Conservation (phyloP, 2,888 invertebrate species). For the Hemaris fuciformis region DNA sequence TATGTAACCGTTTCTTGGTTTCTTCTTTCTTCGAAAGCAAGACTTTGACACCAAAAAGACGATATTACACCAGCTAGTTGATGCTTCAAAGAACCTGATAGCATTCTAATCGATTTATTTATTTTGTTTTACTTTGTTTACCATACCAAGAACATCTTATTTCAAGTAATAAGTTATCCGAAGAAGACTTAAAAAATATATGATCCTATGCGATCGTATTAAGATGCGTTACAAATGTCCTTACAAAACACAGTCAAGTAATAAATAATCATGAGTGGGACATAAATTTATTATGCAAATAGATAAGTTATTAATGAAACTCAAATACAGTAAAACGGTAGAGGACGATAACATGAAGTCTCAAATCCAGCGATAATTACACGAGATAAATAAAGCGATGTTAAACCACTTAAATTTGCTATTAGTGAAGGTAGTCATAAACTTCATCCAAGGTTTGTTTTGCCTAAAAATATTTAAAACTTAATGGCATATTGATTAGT, state of each 20-base stretch:
- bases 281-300: slow-evolving; percentile 14
- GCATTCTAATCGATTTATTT: neutral
- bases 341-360: neutral
- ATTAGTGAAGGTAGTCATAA: neutral
- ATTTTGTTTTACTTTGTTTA: neutral
- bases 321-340: neutral
- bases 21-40: neutral
- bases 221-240: neutral
- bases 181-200: neutral
- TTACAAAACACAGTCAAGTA: neutral
- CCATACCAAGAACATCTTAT: neutral
- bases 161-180: neutral
- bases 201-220: neutral
- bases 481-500: neutral
- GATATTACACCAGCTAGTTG: too few species aligned
- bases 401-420: neutral
- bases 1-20: neutral
- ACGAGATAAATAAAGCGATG: neutral
- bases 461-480: neutral
- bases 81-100: neutral
- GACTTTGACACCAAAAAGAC: too few species aligned
- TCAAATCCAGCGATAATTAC: neutral
- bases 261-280: slow-evolving; percentile 6
- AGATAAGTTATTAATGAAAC: slow-evolving; percentile 8
- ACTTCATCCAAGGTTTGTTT: neutral